Percentiles rank a stretch among this genome's conserved stretches.
phyloP scores from a whole-genome alignment of 2,888 invertebrate species.

The Agrotis ipsilon region DNA sequence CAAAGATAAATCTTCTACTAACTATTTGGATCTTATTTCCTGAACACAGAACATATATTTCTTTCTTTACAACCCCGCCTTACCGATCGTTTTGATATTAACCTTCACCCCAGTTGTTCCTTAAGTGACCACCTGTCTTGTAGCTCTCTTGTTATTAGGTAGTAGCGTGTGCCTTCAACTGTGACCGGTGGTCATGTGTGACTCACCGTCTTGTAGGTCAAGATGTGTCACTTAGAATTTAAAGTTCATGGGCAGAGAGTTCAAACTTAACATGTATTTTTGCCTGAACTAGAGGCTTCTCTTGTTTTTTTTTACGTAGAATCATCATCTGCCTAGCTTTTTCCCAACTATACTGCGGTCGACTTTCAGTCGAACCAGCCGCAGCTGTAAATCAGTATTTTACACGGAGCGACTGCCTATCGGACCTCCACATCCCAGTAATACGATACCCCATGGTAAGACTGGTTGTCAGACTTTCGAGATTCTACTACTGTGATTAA shows the following conservation, averaged over 20 bases:
- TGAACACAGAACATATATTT: neutral
- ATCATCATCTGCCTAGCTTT: too few species aligned
- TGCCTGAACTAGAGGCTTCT: too few species aligned
- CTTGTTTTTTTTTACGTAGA: too few species aligned
- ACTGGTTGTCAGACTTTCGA: too few species aligned
- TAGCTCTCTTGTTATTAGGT: conserved; percentile 5
- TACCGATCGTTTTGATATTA: neutral
- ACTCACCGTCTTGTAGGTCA: conserved; percentile 33
- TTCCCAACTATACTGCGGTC: too few species aligned
- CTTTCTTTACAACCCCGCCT: too few species aligned
- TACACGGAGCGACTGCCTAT: too few species aligned
- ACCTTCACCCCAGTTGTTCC: conserved; percentile 23
- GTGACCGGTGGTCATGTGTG: conserved; percentile 28
- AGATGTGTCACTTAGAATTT: conserved; percentile 4
- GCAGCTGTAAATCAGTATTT: too few species aligned
- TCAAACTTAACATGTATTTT: neutral
- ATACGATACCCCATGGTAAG: too few species aligned
- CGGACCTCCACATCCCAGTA: too few species aligned
- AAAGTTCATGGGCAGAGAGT: neutral
- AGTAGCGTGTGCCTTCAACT: conserved; percentile 20
- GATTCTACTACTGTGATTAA: too few species aligned
- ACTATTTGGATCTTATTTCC: neutral
- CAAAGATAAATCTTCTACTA: neutral
- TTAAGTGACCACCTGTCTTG: conserved; percentile 40
- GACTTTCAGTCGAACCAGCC: too few species aligned